Base-by-base conservation (phyloP, 2,888 invertebrate species). In the Bellardia pandia region DNA sequence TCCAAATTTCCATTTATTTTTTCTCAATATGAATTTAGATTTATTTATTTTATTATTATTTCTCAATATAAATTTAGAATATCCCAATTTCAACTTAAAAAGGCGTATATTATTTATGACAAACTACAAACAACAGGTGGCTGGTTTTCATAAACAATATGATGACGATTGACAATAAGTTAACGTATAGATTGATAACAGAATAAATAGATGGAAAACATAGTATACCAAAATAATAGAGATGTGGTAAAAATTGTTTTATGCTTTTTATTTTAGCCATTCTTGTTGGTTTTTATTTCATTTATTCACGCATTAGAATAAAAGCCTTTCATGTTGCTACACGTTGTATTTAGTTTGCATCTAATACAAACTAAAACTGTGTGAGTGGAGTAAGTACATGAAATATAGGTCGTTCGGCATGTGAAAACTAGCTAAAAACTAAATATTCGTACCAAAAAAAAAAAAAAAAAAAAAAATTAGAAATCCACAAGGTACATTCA, bases 321-420 rank as follows among this genome's bases (percentile, higher is more conserved):
- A 83, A 62, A 14, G 37, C 53, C 69, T 58, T n/a, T 48, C n/a
- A 68, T 66, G 68, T 53, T 80, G 53, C 51, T 42, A 33, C 45
- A 78, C 40, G 64, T 80, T 62, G 72, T 69, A 37, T 37, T 37
- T 37, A 69, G 75, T 76, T 23, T 75, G 82, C 60, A 81, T 76
- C 76, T 71, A 60, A 69, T 23, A 4, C 33, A 66, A 66, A 74
- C 62, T 53, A 45, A 83, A 83, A 83, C 68, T 84, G 78, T 84
- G 74, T 84, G 84, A 84, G 60, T 84, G n/a, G 75, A 77, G 84
- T 74, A 72, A 16, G 37, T 56, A 74, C 72, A 74, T 84, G 72
- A 85, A 85, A 87, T 87, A 87, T 87, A 87, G 86, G 86, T 87
- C 86, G 84, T 74, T 30, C 23, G 84, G 78, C 82, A 74, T 86